Evolutionary conservation across 2,797 vertebrate genomes (phyloP), one percentile per base, ranked within the genome.

Genomic region (Australoheros facetus): DNA sequence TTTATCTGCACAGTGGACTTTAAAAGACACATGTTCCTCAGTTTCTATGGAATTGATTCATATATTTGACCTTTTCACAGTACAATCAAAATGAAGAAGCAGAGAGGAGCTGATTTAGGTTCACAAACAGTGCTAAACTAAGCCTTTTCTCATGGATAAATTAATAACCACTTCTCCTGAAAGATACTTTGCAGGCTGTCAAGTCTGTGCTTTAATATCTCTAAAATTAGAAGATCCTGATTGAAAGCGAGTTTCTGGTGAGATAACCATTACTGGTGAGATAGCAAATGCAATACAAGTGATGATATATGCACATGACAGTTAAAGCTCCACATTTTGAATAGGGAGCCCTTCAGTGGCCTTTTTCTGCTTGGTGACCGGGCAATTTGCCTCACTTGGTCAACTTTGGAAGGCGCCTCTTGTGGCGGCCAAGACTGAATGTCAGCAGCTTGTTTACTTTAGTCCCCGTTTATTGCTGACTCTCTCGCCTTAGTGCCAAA

Each of bases 381-480:
- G 42, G 26, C 69, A 17, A 28, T 89, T 83, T 78, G 30, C 75
- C 59, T 83, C 73, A 21, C 83, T 87, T 75, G 9, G 79, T 77
- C 83, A 85, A 83, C 80, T 72, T 84, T 82, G 72, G 70, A 90
- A 84, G 82, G 82, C 56, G 73, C 79, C 77, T 76, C 77, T 76
- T 73, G 87, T 62, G 55, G 75, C 71, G 37, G 87, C 83, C 84
- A 89, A 91, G 86, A 58, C 79, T 80, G 86, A 87, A 88, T 83
- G 82, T 90, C 91, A 88, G 83, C 39, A 37, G 72, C 79, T 77
- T 92, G 90, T 95, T 94, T 93, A 80, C 89, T 94, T 92, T 92
- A 53, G 70, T 71, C 81, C 75, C 64, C 79, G 54, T 85, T 91
- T 92, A 89, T 77, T 94, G 93, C 93, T 95, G 94, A 95, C 91